phyloP scores from a whole-genome alignment of 2,888 invertebrate genomes.

The Rhynchonema sp. region DNA sequence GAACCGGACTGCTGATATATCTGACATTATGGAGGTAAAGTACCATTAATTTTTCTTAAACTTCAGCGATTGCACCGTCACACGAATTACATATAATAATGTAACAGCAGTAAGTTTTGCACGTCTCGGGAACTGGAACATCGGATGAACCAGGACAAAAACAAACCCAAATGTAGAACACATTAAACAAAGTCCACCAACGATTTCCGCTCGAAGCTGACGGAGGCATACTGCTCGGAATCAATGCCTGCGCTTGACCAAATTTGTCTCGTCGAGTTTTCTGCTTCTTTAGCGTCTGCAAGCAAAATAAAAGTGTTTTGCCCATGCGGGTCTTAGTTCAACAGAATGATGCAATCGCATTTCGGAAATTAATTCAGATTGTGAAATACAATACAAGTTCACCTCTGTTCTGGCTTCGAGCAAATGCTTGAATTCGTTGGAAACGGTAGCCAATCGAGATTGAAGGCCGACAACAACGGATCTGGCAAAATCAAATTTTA shows the following conservation, averaged over 20 bases:
- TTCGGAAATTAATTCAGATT: background rate
- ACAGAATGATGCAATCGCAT: background rate
- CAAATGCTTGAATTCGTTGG: conserved; percentile 88
- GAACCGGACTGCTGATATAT: too few species aligned
- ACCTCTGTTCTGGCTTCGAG: conserved; percentile 84
- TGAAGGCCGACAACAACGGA: conserved; percentile 63
- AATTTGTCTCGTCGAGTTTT: conserved; percentile 79
- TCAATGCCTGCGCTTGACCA: conserved; percentile 23
- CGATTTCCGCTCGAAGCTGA: conserved; percentile 29
- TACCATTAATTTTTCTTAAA: too few species aligned
- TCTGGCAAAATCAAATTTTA: conserved; percentile 33
- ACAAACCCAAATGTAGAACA: background rate
- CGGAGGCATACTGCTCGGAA: conserved; percentile 29
- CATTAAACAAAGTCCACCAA: conserved; percentile 11
- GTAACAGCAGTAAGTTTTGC: too few species aligned
- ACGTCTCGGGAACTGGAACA: too few species aligned
- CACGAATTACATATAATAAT: too few species aligned
- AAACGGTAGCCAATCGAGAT: conserved; percentile 86
- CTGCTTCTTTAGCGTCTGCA: conserved; percentile 70
- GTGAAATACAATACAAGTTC: background rate
- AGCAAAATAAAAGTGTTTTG: background rate
- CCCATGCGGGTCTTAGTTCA: background rate
- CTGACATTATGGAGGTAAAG: too few species aligned
- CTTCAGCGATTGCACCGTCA: background rate
- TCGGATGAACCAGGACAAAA: background rate